These are phyloP conservation scores for Brenthis ino DNA, from an alignment of 2,888 invertebrate genomes.

Conservation along the genomic window DNA sequence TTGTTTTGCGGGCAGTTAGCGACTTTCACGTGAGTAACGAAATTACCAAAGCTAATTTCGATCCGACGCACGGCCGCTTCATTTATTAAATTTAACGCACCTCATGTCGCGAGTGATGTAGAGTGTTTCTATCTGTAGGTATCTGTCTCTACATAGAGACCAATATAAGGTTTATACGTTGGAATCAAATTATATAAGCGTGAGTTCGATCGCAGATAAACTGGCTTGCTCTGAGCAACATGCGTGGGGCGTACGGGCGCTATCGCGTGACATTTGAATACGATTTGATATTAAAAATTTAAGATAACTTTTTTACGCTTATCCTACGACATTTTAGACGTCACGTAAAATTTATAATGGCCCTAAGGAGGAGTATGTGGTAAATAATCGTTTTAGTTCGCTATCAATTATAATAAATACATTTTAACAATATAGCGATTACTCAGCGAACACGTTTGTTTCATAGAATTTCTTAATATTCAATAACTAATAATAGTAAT, in stretches of 20 bases:
- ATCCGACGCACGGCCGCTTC: not conserved
- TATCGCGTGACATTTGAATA: not conserved
- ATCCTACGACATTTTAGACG: not conserved
- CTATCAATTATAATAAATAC: not conserved
- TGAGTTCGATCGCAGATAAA: not conserved
- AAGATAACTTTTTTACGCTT: not conserved
- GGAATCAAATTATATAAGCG: slow-evolving; percentile 2
- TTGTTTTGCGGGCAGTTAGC: not conserved
- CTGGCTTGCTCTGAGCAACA: not conserved
- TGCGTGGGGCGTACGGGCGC: not conserved
- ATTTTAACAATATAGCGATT: not conserved
- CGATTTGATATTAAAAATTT: not conserved
- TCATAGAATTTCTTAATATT: not conserved
- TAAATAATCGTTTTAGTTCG: not conserved
- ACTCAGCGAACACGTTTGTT: not conserved
- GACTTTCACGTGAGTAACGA: not conserved
- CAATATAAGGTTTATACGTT: not conserved
- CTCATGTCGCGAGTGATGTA: not conserved
- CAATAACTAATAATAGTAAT: not conserved
- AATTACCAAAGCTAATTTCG: not conserved
- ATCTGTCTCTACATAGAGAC: not conserved
- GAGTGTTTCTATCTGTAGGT: too few species aligned
- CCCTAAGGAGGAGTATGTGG: not conserved
- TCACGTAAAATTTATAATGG: not conserved
- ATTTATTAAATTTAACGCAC: not conserved